These are phyloP conservation scores for Alethe diademata DNA, from an alignment of 2,113 vertebrate species.

Conservation along the genomic window DNA sequence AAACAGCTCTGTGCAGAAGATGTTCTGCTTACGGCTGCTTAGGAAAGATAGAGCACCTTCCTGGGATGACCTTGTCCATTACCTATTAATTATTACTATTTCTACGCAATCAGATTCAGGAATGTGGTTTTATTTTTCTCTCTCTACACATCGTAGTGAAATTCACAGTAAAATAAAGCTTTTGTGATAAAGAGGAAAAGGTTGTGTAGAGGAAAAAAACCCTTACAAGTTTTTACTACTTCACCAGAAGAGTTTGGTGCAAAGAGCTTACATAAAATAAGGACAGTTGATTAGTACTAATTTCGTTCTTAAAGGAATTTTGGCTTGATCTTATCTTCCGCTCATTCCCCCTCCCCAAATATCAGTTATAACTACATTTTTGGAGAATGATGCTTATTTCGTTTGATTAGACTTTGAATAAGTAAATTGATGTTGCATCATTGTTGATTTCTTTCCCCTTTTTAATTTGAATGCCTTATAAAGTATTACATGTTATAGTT, in stretches of 20 bases:
- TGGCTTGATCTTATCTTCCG: background rate
- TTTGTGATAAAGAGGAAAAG: background rate
- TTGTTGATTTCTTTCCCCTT: background rate
- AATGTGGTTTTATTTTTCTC: background rate
- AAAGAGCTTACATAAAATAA: background rate
- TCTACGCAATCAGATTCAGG: background rate
- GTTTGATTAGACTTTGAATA: background rate
- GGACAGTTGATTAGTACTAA: background rate
- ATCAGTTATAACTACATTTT: background rate
- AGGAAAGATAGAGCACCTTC: background rate
- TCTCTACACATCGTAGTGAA: background rate
- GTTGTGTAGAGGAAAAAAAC: background rate
- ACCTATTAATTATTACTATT: background rate
- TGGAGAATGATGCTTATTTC: background rate
- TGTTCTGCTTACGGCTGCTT: background rate
- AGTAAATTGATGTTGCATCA: background rate
- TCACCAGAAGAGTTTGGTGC: background rate
- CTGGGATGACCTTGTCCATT: background rate
- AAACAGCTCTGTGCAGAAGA: background rate
- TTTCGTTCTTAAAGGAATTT: background rate
- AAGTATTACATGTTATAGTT: conserved; percentile 41
- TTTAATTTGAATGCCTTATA: conserved; percentile 23
- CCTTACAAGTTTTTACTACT: background rate
- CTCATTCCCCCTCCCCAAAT: background rate
- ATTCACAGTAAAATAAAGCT: background rate